Base-by-base conservation (phyloP, 2,113 vertebrate species). In the Nymphicus hollandicus region DNA sequence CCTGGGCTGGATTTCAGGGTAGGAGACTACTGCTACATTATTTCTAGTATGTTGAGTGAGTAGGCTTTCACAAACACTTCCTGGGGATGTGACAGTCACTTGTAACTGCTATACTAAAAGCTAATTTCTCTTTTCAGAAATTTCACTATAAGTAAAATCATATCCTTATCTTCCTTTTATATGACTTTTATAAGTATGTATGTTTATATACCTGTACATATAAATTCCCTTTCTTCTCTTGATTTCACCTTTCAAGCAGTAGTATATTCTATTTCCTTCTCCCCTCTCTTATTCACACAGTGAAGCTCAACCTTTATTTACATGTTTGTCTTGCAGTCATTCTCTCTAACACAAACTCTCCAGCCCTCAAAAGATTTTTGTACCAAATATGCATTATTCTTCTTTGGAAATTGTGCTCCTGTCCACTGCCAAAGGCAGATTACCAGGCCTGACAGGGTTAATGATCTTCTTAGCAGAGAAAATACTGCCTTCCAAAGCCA, bases 11-110 rank as follows among this genome's bases (percentile, higher is more conserved):
- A 58, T 28, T 17, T 58, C 16, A 52, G 33, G 10, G 10, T 28
- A 33, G 24, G 7, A 5, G 6, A 23, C 24, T 37, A 58, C 1
- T 1, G 5, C 7, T 41, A 4, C 6, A 8, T 37, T 35, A 24
- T 86, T 83, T 80, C 49, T 28, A 28, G 41, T 8, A 28, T 5
- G 1, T 2, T 25, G 50, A 78, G 31, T 6, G 11, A 65, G 13
- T 25, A 86, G 11, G 7, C 41, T 83, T 92, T 80, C 63, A 69
- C 20, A 82, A 71, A 53, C 29, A 5, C 14, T 91, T 65, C 33
- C 55, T 63, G 43, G 16, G 7, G 66, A 8, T 9, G 2, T 31
- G 44, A 71, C 9, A 49, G 23, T 70, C 44, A 74, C 22, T 41
- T 19, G 23, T 6, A 71, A 50, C 25, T 70, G n/a, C 23, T n/a